These are phyloP conservation scores for Barnardius zonarius DNA, from an alignment of 2,113 vertebrate genomes.

Conservation along the genomic window DNA sequence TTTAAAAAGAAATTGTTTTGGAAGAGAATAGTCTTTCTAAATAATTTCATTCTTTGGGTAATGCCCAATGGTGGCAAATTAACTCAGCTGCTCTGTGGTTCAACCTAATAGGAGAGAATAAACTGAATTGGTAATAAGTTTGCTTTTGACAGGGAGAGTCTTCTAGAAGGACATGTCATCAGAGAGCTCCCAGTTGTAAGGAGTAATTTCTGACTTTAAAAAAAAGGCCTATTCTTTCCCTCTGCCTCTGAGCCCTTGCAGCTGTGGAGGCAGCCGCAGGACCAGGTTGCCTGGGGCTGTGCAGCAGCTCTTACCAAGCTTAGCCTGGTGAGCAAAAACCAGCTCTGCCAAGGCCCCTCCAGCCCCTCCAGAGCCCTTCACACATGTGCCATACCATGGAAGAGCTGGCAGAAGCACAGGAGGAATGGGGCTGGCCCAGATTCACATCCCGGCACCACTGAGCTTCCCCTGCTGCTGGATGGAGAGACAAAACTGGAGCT, in stretches of 20 bases:
- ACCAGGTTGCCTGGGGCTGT: not conserved
- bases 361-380: not conserved
- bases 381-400: not conserved
- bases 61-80: not conserved
- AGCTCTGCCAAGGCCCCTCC: not conserved
- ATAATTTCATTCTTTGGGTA: not conserved
- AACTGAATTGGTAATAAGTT: not conserved
- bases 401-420: not conserved
- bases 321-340: not conserved
- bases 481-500: not conserved
- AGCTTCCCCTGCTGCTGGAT: not conserved
- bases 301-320: not conserved
- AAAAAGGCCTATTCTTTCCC: not conserved
- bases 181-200: not conserved
- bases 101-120: not conserved
- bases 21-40: not conserved
- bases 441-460: fast-evolving
- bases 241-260: not conserved
- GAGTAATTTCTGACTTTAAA: not conserved
- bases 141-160: not conserved
- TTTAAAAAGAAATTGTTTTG: not conserved
- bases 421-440: not conserved
- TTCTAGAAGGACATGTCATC: not conserved
- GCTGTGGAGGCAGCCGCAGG: not conserved
- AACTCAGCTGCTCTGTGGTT: not conserved